Percentiles rank a stretch among this genome's conserved stretches.
phyloP scores from a whole-genome alignment of 1,140 invertebrate species.

The Streblospio benedicti region DNA sequence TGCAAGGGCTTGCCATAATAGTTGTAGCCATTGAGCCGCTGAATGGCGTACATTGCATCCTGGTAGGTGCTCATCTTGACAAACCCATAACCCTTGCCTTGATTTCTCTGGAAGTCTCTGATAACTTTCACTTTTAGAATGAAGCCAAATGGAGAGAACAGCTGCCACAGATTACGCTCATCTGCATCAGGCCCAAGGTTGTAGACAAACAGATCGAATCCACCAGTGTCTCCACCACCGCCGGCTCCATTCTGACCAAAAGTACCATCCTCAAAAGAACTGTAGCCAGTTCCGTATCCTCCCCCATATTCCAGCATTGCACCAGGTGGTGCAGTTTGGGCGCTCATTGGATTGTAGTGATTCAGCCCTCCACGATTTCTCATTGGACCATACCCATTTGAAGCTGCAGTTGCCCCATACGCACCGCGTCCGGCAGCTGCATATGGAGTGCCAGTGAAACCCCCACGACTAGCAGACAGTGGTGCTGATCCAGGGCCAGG shows the following conservation, averaged over 20 bases:
- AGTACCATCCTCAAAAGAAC: too few relatives aligned
- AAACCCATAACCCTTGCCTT: slow-evolving; percentile 48
- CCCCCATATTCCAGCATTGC: too few relatives aligned
- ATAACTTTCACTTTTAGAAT: slow-evolving; percentile 47
- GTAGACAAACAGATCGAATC: slow-evolving; percentile 46
- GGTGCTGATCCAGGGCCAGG: slow-evolving; percentile 4
- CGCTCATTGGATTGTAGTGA: slow-evolving; percentile 34
- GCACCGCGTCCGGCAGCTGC: too few relatives aligned
- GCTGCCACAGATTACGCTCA: slow-evolving; percentile 41
- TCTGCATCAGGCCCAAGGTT: slow-evolving; percentile 47
- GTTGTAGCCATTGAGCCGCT: slow-evolving; percentile 42
- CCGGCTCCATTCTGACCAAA: not conserved
- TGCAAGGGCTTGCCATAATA: slow-evolving; percentile 40
- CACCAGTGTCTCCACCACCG: slow-evolving; percentile 11
- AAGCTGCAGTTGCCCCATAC: too few relatives aligned
- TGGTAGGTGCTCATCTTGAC: slow-evolving; percentile 48
- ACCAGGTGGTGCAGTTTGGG: too few relatives aligned
- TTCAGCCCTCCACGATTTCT: slow-evolving; percentile 23
- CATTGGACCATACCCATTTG: slow-evolving; percentile 25
- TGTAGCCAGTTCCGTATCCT: too few relatives aligned
- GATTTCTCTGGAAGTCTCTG: slow-evolving; percentile 35
- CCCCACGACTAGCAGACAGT: not conserved
- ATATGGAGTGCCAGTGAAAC: not conserved
- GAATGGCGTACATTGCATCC: slow-evolving; percentile 46
- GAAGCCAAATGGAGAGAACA: slow-evolving; percentile 46